These are phyloP conservation scores for Penaeus chinensis DNA, from an alignment of 1,140 invertebrate species.

Conservation along the genomic window DNA sequence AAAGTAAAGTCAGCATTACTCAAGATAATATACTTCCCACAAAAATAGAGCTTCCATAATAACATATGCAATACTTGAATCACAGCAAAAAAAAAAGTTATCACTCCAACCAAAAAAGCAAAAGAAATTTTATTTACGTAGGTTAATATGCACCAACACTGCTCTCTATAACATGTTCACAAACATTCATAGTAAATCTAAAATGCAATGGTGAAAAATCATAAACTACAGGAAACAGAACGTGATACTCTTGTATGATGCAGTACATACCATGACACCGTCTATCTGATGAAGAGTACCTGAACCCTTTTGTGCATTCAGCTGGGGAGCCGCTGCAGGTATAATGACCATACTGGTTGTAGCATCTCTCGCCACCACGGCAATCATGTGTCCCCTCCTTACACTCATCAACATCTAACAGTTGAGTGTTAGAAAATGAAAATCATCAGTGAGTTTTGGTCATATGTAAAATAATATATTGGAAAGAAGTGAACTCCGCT, in stretches of 20 bases:
- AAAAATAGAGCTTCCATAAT: no score
- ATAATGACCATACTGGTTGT: conserved; percentile 68
- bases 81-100: no score
- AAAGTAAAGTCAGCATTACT: no score
- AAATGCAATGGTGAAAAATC: no score
- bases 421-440: background rate
- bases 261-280: conserved; percentile 63
- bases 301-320: conserved; percentile 59
- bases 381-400: conserved; percentile 69
- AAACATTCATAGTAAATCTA: no score
- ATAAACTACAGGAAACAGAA: background rate
- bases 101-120: no score
- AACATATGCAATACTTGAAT: no score
- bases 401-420: conserved; percentile 73
- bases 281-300: conserved; percentile 57
- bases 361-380: conserved; percentile 65
- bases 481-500: background rate
- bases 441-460: background rate
- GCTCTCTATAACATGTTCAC: no score
- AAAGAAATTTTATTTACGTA: no score
- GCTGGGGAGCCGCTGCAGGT: conserved; percentile 66
- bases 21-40: no score
- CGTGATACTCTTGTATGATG: background rate
- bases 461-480: background rate
- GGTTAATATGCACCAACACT: no score